Percentiles rank a stretch among this genome's conserved stretches.
phyloP scores from a whole-genome alignment of 1,140 invertebrate species.

The Sycophila sp. region DNA sequence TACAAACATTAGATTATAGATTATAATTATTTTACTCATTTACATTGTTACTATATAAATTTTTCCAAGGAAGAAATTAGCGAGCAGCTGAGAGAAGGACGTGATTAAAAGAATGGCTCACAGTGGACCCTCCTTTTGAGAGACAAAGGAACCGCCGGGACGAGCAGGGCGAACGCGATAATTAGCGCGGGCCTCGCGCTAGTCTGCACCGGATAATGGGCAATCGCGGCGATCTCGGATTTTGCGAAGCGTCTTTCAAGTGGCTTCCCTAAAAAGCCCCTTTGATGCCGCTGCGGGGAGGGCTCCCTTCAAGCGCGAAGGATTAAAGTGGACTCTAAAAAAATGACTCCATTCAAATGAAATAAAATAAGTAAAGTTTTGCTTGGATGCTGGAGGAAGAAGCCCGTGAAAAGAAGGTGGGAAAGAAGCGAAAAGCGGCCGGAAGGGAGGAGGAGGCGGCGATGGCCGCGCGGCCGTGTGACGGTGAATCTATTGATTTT shows the following conservation, averaged over 20 bases:
- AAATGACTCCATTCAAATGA: too few relatives aligned
- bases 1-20: too few relatives aligned
- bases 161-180: too few relatives aligned
- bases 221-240: not conserved
- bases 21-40: too few relatives aligned
- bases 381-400: too few relatives aligned
- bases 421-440: conserved; percentile 41
- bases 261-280: conserved; percentile 16
- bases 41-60: too few relatives aligned
- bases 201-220: conserved; percentile 26
- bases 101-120: too few relatives aligned
- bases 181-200: conserved; percentile 4
- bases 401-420: conserved; percentile 37
- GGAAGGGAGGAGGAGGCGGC: not conserved
- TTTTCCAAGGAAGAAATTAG: too few relatives aligned
- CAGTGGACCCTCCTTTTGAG: too few relatives aligned
- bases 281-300: conserved; percentile 44
- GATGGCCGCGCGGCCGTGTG: conserved; percentile 27
- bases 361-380: not conserved
- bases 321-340: too few relatives aligned
- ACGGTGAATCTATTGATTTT: conserved; percentile 57
- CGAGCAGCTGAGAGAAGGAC: too few relatives aligned
- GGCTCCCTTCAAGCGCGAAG: conserved; percentile 18
- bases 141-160: too few relatives aligned
- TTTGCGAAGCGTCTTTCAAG: conserved; percentile 6